Evolutionary conservation across 1,140 invertebrate species (phyloP).

Genomic region (Drosophila setifemur): DNA sequence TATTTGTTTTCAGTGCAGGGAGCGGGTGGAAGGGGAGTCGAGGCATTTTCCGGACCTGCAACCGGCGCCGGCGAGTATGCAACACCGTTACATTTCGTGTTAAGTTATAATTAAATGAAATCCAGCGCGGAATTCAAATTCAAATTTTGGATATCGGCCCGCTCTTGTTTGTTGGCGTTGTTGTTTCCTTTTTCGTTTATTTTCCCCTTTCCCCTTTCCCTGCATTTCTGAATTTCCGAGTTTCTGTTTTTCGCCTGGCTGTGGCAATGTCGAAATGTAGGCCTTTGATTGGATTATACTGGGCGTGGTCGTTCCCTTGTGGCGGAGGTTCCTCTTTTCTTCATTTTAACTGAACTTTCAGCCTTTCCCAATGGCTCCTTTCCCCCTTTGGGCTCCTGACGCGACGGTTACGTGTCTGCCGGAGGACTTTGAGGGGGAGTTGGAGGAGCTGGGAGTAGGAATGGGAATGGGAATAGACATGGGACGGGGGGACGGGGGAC

Average conservation of each 20-base stretch:
- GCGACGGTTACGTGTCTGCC: conserved; percentile 21
- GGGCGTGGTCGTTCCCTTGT: conserved; percentile 44
- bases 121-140: conserved; percentile 51
- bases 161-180: background rate
- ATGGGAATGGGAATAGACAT: too few species aligned
- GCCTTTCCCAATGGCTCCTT: background rate
- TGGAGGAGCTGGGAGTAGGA: too few species aligned
- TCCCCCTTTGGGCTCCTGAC: background rate
- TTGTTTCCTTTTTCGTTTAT: background rate
- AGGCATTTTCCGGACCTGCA: conserved; percentile 52
- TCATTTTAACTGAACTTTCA: background rate
- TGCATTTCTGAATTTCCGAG: background rate
- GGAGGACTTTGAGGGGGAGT: background rate
- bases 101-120: conserved; percentile 78
- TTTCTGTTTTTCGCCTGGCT: background rate
- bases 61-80: conserved; percentile 61
- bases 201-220: background rate
- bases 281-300: conserved; percentile 54
- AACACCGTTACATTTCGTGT: conserved; percentile 65
- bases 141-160: conserved; percentile 34
- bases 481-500: background rate
- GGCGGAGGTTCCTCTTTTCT: background rate
- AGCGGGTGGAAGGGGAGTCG: background rate
- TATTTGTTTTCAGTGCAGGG: background rate
- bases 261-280: conserved; percentile 13